phyloP scores from a whole-genome alignment of 2,888 invertebrate genomes.

The Morinoia aosen region DNA sequence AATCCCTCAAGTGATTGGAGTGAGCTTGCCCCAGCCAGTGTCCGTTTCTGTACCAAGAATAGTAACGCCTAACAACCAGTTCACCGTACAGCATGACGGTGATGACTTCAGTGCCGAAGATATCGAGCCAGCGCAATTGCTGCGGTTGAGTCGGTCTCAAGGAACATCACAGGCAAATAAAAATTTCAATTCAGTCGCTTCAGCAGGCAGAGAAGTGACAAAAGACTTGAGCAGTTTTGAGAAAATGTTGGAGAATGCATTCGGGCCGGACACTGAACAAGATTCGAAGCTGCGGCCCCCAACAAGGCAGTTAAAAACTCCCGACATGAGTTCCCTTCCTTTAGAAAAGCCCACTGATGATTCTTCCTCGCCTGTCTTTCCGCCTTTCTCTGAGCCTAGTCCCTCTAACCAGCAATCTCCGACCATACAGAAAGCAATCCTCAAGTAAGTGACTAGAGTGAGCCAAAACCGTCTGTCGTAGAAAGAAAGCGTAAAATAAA shows the following conservation, averaged over 20 bases:
- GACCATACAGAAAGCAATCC: conserved; percentile 42
- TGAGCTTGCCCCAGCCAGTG: conserved; percentile 35
- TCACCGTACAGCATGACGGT: not conserved
- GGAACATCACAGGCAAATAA: not conserved
- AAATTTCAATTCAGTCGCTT: not conserved
- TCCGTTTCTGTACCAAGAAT: not conserved
- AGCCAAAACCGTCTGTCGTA: not conserved
- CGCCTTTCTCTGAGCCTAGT: conserved; percentile 44
- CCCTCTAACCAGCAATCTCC: not conserved
- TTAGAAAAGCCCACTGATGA: conserved; percentile 36
- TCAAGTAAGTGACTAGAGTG: conserved; percentile 36
- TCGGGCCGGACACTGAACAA: conserved; percentile 32
- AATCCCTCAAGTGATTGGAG: conserved; percentile 27
- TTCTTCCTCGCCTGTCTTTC: conserved; percentile 29
- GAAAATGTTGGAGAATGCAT: conserved; percentile 44
- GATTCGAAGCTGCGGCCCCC: not conserved
- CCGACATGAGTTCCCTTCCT: conserved; percentile 47
- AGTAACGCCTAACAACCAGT: not conserved
- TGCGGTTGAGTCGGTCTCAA: conserved; percentile 35
- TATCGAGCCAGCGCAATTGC: conserved; percentile 1
- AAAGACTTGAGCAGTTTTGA: conserved; percentile 19
- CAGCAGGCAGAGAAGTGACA: not conserved
- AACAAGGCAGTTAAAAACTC: conserved; percentile 13
- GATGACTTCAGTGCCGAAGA: conserved; percentile 5
- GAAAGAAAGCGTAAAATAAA: not conserved